Evolutionary conservation across 2,113 vertebrate genomes (phyloP).

Genomic region (Albula glossodonta): DNA sequence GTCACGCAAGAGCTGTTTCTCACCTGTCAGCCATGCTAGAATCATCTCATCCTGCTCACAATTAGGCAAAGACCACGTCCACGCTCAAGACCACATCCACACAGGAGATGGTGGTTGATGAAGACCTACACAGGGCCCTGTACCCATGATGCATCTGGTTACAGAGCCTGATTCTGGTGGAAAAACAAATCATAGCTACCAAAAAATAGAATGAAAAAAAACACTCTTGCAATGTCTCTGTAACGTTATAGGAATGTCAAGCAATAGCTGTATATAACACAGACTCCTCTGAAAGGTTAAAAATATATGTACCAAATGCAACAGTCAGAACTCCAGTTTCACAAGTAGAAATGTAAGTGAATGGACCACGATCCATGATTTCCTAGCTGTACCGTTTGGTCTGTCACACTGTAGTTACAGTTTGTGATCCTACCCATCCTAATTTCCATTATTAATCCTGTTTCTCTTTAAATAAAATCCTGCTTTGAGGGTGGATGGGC

Average conservation of each 20-base stretch:
- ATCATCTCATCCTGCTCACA: conserved; percentile 57
- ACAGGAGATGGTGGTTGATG: conserved; percentile 8
- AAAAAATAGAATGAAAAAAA: neutral
- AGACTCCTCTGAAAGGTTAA: neutral
- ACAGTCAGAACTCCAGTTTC: neutral
- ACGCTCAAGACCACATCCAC: neutral
- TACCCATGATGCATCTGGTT: neutral
- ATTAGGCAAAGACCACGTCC: conserved; percentile 50
- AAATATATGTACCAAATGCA: neutral
- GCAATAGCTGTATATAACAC: neutral
- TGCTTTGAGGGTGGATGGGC: conserved; percentile 35
- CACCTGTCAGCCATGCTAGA: conserved; percentile 71
- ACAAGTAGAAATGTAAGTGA: neutral
- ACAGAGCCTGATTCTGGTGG: neutral
- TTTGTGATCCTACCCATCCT: neutral
- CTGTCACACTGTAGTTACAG: neutral
- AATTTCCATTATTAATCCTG: neutral
- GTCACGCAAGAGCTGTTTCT: conserved; percentile 65
- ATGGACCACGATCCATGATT: no score
- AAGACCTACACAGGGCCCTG: conserved; percentile 5
- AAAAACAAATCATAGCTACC: neutral
- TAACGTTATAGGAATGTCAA: neutral
- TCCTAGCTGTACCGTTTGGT: neutral
- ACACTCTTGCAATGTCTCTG: neutral
- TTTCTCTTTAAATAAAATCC: conserved; percentile 28